A percentile compares a stretch with the other conserved stretches of the same genome.
These are phyloP conservation scores for Sciurus vulgaris DNA, from an alignment of 2,797 vertebrate species.

Conservation along the genomic window DNA sequence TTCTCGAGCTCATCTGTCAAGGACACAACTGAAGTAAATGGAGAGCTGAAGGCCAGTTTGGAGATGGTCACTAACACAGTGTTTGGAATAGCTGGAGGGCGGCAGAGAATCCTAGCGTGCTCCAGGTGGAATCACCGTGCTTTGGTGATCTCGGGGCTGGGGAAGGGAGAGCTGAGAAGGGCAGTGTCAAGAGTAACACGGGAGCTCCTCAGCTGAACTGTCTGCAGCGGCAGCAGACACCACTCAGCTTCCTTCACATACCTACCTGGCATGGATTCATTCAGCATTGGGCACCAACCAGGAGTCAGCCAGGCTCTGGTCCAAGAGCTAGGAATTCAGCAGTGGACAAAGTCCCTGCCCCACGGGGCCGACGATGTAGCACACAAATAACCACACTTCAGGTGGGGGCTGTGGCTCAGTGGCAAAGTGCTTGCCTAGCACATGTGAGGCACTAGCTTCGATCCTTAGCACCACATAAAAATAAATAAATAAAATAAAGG, in stretches of 20 bases:
- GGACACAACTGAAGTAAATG: no score
- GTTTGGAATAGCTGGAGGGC: no score
- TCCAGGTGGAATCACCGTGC: background rate
- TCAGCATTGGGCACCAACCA: background rate
- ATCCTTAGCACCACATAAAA: no score
- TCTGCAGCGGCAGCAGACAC: background rate
- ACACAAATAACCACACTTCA: background rate
- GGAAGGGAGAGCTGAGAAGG: background rate
- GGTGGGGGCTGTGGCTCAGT: no score
- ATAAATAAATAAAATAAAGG: no score
- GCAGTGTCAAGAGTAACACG: background rate
- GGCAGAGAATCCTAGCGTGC: background rate
- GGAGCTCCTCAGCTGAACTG: background rate
- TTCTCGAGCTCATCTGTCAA: background rate
- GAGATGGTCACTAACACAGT: no score
- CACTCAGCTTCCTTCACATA: background rate
- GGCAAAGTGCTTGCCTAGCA: no score
- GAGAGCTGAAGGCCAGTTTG: background rate
- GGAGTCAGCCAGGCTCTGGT: background rate
- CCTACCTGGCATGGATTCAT: background rate
- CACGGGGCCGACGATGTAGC: background rate
- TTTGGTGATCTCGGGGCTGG: background rate
- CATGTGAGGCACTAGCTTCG: no score
- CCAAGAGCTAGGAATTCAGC: background rate
- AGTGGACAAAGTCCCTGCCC: background rate